Conservation (phyloP, 2,888 invertebrate species). For the Meta bourneti region DNA sequence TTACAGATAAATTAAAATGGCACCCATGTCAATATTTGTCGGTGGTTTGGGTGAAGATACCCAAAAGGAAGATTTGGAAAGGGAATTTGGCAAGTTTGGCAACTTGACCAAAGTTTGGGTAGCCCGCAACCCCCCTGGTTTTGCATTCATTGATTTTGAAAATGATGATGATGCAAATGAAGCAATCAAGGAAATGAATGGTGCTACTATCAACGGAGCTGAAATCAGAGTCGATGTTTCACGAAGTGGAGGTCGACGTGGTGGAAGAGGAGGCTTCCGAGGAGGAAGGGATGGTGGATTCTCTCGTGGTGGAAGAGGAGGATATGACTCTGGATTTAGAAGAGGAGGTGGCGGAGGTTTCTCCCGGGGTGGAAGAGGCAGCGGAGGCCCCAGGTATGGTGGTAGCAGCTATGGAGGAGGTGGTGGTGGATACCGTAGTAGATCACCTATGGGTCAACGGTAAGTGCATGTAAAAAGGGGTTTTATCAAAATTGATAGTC, state of each 20-base stretch:
- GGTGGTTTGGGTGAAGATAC: conserved; percentile 68
- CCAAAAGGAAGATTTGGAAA: conserved; percentile 62
- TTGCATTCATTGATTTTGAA: conserved; percentile 95
- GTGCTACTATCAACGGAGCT: conserved; percentile 82
- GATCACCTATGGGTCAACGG: conserved; percentile 67
- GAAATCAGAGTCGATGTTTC: conserved; percentile 74
- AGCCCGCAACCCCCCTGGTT: conserved; percentile 87
- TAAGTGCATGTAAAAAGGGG: conserved; percentile 18
- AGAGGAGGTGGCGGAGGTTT: conserved; percentile 26
- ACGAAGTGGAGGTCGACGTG: conserved; percentile 49
- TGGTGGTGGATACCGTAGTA: conserved; percentile 62
- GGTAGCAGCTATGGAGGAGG: conserved; percentile 79
- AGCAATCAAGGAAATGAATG: conserved; percentile 93
- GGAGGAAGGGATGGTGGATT: conserved; percentile 63
- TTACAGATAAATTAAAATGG: conserved; percentile 42
- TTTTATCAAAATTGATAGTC: too few relatives aligned
- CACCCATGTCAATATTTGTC: conserved; percentile 69
- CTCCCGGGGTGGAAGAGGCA: conserved; percentile 14
- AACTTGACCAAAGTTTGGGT: conserved; percentile 75
- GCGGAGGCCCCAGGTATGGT: conserved; percentile 43
- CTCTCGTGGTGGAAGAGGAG: conserved; percentile 76
- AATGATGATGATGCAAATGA: conserved; percentile 93
- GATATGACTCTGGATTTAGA: conserved; percentile 30
- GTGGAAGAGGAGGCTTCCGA: conserved; percentile 36
- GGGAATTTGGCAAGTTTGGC: conserved; percentile 68